Evolutionary conservation across 2,113 vertebrate genomes (phyloP).

Genomic region (Murina feae): DNA sequence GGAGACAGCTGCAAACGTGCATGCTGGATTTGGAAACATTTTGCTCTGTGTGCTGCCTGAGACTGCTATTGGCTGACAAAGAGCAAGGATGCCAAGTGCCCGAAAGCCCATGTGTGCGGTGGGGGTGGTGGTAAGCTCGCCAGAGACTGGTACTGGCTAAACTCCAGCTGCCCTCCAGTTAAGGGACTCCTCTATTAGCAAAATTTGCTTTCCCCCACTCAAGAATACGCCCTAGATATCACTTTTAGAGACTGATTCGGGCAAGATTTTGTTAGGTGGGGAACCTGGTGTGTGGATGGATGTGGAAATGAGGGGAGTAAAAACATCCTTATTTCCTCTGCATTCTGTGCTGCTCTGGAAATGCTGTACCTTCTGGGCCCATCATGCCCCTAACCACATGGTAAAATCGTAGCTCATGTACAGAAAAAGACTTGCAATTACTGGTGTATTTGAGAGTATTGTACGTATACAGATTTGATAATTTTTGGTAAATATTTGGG

Average conservation of each 20-base stretch:
- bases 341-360: not conserved
- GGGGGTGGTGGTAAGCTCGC: not conserved
- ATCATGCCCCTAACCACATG: not conserved
- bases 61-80: not conserved
- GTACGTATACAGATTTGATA: not conserved
- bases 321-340: not conserved
- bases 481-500: not conserved
- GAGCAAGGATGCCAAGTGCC: not conserved
- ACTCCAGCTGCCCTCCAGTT: slow-evolving; percentile 3
- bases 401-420: slow-evolving; percentile 2
- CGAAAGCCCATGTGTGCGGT: not conserved
- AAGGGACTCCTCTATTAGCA: not conserved
- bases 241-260: not conserved
- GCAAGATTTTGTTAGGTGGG: not conserved
- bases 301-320: not conserved
- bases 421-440: not conserved
- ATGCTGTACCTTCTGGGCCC: not conserved
- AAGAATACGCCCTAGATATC: not conserved
- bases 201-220: not conserved
- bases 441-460: not conserved
- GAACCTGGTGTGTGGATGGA: not conserved
- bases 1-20: slow-evolving; percentile 59
- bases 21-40: slow-evolving; percentile 46
- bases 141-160: not conserved
- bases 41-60: slow-evolving; percentile 14